phyloP scores from a whole-genome alignment of 1,140 invertebrate species.

The Apis cerana region DNA sequence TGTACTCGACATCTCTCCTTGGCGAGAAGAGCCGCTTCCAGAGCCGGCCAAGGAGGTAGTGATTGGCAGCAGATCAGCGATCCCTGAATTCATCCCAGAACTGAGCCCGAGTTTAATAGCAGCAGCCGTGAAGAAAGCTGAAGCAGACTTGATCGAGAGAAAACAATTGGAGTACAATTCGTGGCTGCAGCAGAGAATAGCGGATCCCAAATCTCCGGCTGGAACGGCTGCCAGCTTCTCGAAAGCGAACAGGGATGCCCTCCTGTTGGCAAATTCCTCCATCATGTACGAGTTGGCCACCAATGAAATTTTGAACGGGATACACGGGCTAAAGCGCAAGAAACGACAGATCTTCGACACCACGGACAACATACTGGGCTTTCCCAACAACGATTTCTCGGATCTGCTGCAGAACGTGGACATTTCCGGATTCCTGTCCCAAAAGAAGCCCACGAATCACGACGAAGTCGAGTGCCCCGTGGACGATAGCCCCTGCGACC shows the following conservation, averaged over 20 bases:
- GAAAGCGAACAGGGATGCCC: slow-evolving; percentile 91
- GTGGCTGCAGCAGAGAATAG: slow-evolving; percentile 84
- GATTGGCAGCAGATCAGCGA: slow-evolving; percentile 36
- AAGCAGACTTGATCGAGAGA: slow-evolving; percentile 86
- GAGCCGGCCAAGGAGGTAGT: slow-evolving; percentile 55
- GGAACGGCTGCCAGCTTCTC: slow-evolving; percentile 94
- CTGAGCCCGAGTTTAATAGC: slow-evolving; percentile 80
- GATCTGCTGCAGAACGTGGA: slow-evolving; percentile 89
- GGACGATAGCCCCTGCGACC: slow-evolving; percentile 87
- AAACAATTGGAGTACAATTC: slow-evolving; percentile 89
- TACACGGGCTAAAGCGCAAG: slow-evolving; percentile 83
- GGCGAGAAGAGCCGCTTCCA: slow-evolving; percentile 82
- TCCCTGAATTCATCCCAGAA: slow-evolving; percentile 57
- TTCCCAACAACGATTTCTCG: slow-evolving; percentile 85
- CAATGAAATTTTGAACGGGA: slow-evolving; percentile 89
- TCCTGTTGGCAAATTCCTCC: slow-evolving; percentile 92
- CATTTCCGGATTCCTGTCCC: slow-evolving; percentile 83
- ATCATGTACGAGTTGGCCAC: slow-evolving; percentile 94
- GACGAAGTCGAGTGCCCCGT: slow-evolving; percentile 83
- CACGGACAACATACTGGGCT: slow-evolving; percentile 84
- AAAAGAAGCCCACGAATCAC: slow-evolving; percentile 77
- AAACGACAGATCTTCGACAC: slow-evolving; percentile 88
- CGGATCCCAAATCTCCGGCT: slow-evolving; percentile 92
- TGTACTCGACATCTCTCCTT: slow-evolving; percentile 84
- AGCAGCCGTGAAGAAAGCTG: slow-evolving; percentile 88